Evolutionary conservation across 2,888 invertebrate genomes (phyloP).

Genomic region (Xylota segnis): DNA sequence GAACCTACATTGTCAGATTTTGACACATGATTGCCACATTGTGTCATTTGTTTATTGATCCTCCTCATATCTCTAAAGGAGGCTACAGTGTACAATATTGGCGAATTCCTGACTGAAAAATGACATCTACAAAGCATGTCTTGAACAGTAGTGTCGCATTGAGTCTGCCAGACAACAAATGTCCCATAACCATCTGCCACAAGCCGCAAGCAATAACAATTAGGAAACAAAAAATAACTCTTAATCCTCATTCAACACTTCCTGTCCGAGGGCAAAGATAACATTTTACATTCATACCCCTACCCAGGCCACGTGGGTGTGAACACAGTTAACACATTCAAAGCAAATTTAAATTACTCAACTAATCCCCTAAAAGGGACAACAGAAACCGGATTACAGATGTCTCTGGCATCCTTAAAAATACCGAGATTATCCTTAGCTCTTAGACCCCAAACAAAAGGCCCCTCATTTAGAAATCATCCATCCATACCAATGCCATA

Average conservation of each 20-base stretch:
- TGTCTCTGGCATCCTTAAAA: slow-evolving; percentile 19
- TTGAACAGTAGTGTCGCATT: too few relatives aligned
- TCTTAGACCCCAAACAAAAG: slow-evolving; percentile 13
- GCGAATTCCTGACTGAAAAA: too few relatives aligned
- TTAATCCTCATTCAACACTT: slow-evolving; percentile 32
- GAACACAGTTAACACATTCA: slow-evolving; percentile 46
- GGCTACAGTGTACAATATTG: too few relatives aligned
- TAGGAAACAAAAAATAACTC: background rate
- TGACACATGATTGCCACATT: too few relatives aligned
- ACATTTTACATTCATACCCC: slow-evolving; percentile 2
- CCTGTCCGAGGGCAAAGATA: slow-evolving; percentile 22
- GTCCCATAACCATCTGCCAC: slow-evolving; percentile 14
- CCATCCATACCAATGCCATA: slow-evolving; percentile 37
- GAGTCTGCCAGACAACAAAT: background rate
- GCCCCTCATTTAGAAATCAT: slow-evolving; percentile 40
- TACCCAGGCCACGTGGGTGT: slow-evolving; percentile 36
- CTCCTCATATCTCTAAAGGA: too few relatives aligned
- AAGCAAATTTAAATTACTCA: slow-evolving; percentile 29
- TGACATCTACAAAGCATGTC: too few relatives aligned
- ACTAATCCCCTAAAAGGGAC: slow-evolving; percentile 22
- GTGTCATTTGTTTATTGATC: too few relatives aligned
- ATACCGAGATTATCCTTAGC: slow-evolving; percentile 49
- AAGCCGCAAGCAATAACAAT: slow-evolving; percentile 20
- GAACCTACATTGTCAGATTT: too few relatives aligned
- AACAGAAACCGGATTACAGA: slow-evolving; percentile 32